Percentiles rank a stretch among this genome's conserved stretches.
phyloP scores from a whole-genome alignment of 1,140 invertebrate species.

The Hesperophylax magnus region DNA sequence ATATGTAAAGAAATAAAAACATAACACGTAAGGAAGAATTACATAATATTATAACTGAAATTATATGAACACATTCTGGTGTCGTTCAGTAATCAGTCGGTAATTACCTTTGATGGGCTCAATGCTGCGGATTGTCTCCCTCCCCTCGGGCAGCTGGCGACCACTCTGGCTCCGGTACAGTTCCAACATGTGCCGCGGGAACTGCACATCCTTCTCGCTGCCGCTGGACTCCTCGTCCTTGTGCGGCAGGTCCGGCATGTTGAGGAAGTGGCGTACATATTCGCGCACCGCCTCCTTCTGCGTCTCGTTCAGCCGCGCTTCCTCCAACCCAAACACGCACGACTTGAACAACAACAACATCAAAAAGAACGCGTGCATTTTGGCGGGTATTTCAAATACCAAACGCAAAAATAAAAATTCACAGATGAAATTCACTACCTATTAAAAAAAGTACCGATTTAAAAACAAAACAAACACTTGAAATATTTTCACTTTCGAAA shows the following conservation, averaged over 20 bases:
- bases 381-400: not conserved
- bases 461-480: too few species aligned
- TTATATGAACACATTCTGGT: too few species aligned
- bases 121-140: constrained; percentile 50
- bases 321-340: constrained; percentile 15
- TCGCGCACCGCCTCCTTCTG: constrained; percentile 43
- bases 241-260: not conserved
- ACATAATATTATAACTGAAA: too few species aligned
- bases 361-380: constrained; percentile 41
- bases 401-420: too few species aligned
- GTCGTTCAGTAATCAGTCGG: too few species aligned
- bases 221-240: not conserved
- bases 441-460: too few species aligned
- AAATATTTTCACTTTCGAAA: too few species aligned
- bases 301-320: constrained; percentile 39
- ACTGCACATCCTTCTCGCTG: not conserved
- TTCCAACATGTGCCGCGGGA: constrained; percentile 50
- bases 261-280: constrained; percentile 24
- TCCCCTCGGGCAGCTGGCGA: not conserved
- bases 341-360: constrained; percentile 5
- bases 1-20: too few species aligned
- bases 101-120: constrained; percentile 49
- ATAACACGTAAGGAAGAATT: too few species aligned
- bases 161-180: constrained; percentile 19
- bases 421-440: too few species aligned